Evolutionary conservation across 2,797 vertebrate genomes (phyloP).

Genomic region (Hemibagrus guttatus): DNA sequence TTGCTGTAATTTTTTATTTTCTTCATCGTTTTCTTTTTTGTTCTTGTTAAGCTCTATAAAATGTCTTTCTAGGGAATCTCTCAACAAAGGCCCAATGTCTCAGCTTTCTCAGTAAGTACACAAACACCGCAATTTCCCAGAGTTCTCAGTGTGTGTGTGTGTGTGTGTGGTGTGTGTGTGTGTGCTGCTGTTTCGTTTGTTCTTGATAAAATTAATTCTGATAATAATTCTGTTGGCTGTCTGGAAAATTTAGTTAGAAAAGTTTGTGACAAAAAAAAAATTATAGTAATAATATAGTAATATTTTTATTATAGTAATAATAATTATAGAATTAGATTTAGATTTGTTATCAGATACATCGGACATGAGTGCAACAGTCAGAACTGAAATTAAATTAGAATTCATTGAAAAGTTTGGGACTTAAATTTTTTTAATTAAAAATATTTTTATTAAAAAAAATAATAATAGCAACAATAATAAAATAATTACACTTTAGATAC

Average conservation of each 20-base stretch:
- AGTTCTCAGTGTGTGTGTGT: slow-evolving; percentile 69
- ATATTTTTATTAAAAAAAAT: too few relatives aligned
- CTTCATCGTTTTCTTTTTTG: slow-evolving; percentile 57
- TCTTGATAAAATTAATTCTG: neutral
- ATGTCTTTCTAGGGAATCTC: slow-evolving; percentile 82
- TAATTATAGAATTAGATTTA: too few relatives aligned
- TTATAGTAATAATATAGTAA: too few relatives aligned
- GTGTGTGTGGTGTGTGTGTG: slow-evolving; percentile 14
- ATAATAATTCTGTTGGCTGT: neutral
- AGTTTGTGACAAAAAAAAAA: too few relatives aligned
- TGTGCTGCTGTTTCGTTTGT: neutral
- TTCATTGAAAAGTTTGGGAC: too few relatives aligned
- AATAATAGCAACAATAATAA: too few relatives aligned
- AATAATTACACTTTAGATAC: too few relatives aligned
- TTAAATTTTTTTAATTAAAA: too few relatives aligned
- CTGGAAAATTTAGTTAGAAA: neutral
- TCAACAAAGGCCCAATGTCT: slow-evolving; percentile 84
- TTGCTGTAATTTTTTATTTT: slow-evolving; percentile 30
- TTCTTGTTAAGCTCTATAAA: slow-evolving; percentile 82
- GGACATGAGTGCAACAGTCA: too few relatives aligned
- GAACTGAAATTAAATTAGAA: too few relatives aligned
- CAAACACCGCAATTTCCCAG: slow-evolving; percentile 55
- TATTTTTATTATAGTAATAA: too few relatives aligned
- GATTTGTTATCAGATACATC: too few relatives aligned
- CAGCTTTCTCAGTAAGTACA: slow-evolving; percentile 85